Conservation (phyloP, 2,113 vertebrate species). For the Micronycteris hirsuta region DNA sequence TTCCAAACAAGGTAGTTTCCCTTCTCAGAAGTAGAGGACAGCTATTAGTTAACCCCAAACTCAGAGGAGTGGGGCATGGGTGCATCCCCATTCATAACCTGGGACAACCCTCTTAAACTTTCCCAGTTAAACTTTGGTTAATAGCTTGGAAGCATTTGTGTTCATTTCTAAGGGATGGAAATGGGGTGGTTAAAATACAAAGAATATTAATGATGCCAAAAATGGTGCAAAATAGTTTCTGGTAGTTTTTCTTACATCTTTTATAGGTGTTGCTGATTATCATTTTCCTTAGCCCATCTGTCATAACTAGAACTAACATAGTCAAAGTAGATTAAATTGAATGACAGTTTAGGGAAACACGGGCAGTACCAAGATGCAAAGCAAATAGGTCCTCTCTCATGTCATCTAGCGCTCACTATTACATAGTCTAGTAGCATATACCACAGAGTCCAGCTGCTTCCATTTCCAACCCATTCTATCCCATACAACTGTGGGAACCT, state of each 20-base stretch:
- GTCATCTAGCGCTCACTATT: background rate
- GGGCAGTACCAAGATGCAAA: background rate
- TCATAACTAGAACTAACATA: background rate
- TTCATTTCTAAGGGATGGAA: conserved; percentile 15
- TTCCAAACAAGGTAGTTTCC: background rate
- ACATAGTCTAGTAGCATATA: background rate
- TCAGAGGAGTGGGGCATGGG: background rate
- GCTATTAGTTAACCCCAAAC: background rate
- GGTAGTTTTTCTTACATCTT: background rate
- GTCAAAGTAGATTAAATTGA: background rate
- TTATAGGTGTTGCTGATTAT: background rate
- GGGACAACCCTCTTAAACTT: background rate
- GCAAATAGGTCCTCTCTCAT: background rate
- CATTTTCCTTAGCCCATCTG: background rate
- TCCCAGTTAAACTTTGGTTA: background rate
- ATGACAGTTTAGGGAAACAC: background rate
- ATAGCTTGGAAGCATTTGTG: background rate
- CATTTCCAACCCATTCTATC: background rate
- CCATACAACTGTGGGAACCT: background rate
- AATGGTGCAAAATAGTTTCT: background rate
- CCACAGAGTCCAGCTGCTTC: background rate
- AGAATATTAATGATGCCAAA: background rate
- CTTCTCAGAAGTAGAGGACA: background rate
- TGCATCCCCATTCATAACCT: background rate
- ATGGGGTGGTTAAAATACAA: background rate